Conservation (phyloP, 2,888 invertebrate genomes). For the Pyrgus malvae region DNA sequence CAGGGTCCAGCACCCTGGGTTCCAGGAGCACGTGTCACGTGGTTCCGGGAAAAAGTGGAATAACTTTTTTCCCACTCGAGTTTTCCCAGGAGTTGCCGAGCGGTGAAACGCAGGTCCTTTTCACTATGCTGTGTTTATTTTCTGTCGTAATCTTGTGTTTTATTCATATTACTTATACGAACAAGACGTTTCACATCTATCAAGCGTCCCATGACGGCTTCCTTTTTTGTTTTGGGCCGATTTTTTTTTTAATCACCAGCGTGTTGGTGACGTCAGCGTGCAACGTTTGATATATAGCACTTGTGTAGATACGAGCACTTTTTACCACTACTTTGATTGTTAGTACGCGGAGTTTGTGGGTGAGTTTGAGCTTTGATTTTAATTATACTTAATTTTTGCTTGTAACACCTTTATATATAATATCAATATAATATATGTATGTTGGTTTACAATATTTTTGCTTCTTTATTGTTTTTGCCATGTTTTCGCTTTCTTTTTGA, state of each 20-base stretch:
- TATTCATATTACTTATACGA: background rate
- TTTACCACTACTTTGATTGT: background rate
- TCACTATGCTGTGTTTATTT: background rate
- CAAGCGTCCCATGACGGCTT: background rate
- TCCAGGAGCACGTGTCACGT: background rate
- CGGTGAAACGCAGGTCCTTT: background rate
- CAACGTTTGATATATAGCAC: background rate
- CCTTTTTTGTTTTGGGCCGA: background rate
- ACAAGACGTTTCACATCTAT: background rate
- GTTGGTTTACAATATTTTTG: no score
- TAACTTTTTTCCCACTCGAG: background rate
- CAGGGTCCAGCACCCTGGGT: background rate
- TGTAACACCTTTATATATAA: no score
- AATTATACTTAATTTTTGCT: no score
- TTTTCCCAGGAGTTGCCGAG: background rate
- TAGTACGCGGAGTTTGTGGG: background rate
- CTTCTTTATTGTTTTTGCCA: no score
- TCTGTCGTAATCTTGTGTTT: background rate
- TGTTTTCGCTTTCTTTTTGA: no score
- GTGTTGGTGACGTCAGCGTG: background rate
- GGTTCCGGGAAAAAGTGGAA: background rate
- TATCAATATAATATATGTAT: no score
- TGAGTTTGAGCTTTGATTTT: no score
- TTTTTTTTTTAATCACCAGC: background rate
- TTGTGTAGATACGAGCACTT: background rate